These are phyloP conservation scores for Vireo altiloquus DNA, from an alignment of 2,113 vertebrate genomes.

Conservation along the genomic window DNA sequence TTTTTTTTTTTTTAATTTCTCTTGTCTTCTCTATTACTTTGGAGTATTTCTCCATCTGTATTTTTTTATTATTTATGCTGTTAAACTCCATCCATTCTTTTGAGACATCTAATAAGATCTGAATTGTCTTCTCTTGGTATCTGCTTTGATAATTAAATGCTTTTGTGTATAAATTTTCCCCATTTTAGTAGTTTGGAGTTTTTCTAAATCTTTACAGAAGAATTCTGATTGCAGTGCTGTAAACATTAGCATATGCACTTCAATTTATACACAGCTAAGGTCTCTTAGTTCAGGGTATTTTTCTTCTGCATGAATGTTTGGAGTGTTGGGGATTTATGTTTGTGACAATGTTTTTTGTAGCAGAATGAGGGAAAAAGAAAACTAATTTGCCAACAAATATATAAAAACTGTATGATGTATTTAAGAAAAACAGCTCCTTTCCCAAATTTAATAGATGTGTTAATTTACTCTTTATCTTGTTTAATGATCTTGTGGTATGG, in stretches of 20 bases:
- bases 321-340: not conserved
- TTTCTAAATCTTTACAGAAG: not conserved
- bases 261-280: not conserved
- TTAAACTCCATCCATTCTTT: not conserved
- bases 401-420: not conserved
- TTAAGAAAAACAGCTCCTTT: not conserved
- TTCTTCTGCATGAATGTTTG: not conserved
- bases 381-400: not conserved
- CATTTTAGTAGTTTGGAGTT: not conserved
- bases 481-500: conserved; percentile 28
- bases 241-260: not conserved
- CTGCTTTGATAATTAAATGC: not conserved
- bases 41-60: not conserved
- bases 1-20: not conserved
- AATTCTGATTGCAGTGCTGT: not conserved
- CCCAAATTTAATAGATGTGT: not conserved
- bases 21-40: not conserved
- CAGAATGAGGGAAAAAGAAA: not conserved
- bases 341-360: not conserved
- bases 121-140: not conserved
- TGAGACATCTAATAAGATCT: not conserved
- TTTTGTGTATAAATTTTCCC: not conserved
- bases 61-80: not conserved
- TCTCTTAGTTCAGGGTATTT: not conserved
- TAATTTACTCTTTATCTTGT: conserved; percentile 20